Percentiles rank a stretch among this genome's conserved stretches.
Evolutionary conservation across 2,797 vertebrate genomes (phyloP).

Genomic region (Carcharodon carcharias): DNA sequence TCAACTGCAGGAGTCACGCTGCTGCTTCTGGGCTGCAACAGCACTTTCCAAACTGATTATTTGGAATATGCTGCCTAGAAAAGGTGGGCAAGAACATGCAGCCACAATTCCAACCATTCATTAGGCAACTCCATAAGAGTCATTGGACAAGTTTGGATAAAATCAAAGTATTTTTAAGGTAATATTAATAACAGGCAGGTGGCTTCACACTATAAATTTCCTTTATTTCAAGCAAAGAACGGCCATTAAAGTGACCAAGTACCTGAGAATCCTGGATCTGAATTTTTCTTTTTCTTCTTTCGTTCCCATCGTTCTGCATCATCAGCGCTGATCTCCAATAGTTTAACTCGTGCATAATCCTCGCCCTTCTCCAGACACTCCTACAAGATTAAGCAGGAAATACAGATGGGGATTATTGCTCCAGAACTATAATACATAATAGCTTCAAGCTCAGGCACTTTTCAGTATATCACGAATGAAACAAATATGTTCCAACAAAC

Average conservation of each 20-base stretch:
- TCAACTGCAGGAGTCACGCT: background rate
- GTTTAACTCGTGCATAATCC: constrained; percentile 80
- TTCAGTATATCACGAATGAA: background rate
- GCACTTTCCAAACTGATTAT: background rate
- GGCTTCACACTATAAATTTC: background rate
- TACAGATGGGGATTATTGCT: background rate
- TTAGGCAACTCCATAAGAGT: background rate
- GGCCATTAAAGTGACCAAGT: background rate
- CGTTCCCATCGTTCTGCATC: constrained; percentile 88
- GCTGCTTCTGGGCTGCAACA: background rate
- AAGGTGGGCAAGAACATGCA: too few relatives aligned
- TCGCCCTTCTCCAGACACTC: constrained; percentile 80
- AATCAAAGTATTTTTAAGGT: background rate
- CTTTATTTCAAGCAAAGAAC: background rate
- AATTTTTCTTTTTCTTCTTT: constrained; percentile 87
- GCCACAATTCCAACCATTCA: background rate
- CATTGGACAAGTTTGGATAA: background rate
- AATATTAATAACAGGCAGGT: background rate
- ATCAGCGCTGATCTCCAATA: constrained; percentile 86
- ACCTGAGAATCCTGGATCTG: constrained; percentile 94
- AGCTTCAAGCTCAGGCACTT: background rate
- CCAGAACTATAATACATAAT: background rate
- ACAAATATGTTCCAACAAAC: background rate
- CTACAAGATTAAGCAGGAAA: constrained; percentile 50
- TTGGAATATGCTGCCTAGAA: background rate